A percentile compares a stretch with the other conserved stretches of the same genome.
These are phyloP conservation scores for Phaedon cochleariae DNA, from an alignment of 2,888 invertebrate species.

Conservation along the genomic window DNA sequence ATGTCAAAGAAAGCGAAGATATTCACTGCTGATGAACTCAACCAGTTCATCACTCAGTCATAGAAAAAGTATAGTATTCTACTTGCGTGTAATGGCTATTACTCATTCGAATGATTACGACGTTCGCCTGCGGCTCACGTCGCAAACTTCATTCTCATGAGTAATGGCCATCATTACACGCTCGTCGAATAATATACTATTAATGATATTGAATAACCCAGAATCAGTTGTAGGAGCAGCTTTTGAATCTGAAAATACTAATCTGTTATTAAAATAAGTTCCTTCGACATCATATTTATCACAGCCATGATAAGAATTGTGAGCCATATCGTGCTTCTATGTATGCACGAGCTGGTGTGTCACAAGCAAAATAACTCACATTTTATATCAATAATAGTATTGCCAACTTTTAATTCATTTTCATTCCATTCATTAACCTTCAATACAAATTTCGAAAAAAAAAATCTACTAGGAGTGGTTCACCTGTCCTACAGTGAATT, in stretches of 20 bases:
- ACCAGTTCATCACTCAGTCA: too few species aligned
- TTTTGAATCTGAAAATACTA: slow-evolving; percentile 38
- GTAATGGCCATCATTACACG: too few species aligned
- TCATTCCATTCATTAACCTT: not conserved
- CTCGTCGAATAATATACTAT: too few species aligned
- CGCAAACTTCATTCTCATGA: too few species aligned
- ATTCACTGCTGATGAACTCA: too few species aligned
- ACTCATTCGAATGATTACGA: too few species aligned
- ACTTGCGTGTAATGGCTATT: too few species aligned
- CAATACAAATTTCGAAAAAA: not conserved
- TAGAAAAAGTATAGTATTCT: too few species aligned
- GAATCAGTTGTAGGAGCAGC: slow-evolving; percentile 36
- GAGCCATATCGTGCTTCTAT: slow-evolving; percentile 5
- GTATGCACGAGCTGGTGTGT: slow-evolving; percentile 11
- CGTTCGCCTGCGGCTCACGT: too few species aligned
- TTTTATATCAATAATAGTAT: not conserved
- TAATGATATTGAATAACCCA: slow-evolving; percentile 21
- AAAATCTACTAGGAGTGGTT: not conserved
- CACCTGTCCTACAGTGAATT: not conserved
- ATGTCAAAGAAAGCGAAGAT: too few species aligned
- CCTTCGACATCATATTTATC: slow-evolving; percentile 41
- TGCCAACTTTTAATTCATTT: not conserved
- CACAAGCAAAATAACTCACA: not conserved
- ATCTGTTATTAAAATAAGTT: slow-evolving; percentile 31
- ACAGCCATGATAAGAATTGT: slow-evolving; percentile 21